Conservation (phyloP, 2,113 vertebrate genomes). For the Bubo bubo region DNA sequence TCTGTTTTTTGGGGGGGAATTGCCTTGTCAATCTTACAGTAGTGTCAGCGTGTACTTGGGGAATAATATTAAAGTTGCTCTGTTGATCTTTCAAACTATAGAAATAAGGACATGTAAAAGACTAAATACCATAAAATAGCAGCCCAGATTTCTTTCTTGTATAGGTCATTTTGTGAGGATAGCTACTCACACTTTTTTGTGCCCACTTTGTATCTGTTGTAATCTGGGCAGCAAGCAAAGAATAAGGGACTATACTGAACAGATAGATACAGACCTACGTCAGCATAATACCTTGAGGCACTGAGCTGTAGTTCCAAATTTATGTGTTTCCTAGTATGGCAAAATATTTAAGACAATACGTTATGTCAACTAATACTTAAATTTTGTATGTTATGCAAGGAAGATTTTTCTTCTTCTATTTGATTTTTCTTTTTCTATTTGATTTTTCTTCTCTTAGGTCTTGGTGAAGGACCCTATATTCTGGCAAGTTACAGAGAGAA, state of each 20-base stretch:
- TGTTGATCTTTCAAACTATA: neutral
- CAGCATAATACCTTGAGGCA: neutral
- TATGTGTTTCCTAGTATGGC: neutral
- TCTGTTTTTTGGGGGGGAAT: neutral
- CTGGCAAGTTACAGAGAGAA: constrained; percentile 84
- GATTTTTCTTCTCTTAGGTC: constrained; percentile 73
- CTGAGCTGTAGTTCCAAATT: neutral
- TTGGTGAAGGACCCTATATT: constrained; percentile 93
- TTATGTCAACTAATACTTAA: neutral
- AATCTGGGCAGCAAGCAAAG: neutral
- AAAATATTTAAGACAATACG: neutral
- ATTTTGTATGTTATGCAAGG: neutral
- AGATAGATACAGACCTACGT: neutral
- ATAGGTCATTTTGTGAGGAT: neutral
- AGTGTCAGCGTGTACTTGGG: neutral
- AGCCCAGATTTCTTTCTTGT: neutral
- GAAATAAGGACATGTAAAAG: neutral
- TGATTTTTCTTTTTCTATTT: neutral
- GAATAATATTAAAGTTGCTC: neutral
- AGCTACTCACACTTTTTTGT: neutral
- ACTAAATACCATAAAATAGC: neutral
- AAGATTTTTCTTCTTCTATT: neutral
- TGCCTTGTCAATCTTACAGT: neutral
- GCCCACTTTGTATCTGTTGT: neutral
- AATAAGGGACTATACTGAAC: neutral